Conservation (phyloP, 1,140 invertebrate genomes). For the Linepithema humile region DNA sequence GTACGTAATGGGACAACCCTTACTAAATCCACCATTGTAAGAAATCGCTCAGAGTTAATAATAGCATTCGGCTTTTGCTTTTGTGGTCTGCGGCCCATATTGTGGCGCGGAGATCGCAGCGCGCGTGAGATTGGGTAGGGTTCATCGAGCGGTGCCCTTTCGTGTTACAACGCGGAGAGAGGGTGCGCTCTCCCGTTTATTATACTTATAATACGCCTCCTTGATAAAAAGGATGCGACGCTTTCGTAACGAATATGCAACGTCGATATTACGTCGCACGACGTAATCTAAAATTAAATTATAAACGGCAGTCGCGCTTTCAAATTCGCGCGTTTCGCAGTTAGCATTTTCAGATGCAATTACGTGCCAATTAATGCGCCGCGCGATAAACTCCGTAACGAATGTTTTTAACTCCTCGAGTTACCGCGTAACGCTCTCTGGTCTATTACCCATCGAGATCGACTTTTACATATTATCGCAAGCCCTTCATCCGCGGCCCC, state of each 20-base stretch:
- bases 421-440: conserved; percentile 12
- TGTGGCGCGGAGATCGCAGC: conserved; percentile 68
- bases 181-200: conserved; percentile 44
- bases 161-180: conserved; percentile 35
- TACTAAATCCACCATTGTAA: conserved; percentile 77
- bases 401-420: conserved; percentile 29
- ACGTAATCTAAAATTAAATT: background rate
- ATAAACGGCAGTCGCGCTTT: conserved; percentile 1
- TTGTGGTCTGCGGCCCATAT: conserved; percentile 74
- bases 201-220: conserved; percentile 39
- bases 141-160: conserved; percentile 57
- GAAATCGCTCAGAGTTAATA: conserved; percentile 82
- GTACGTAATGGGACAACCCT: conserved; percentile 75
- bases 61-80: conserved; percentile 79
- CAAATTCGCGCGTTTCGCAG: background rate
- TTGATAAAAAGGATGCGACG: conserved; percentile 28
- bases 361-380: conserved; percentile 28
- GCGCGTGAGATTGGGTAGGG: conserved; percentile 61
- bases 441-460: conserved; percentile 42
- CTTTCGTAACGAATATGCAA: background rate
- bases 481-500: conserved; percentile 36
- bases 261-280: background rate
- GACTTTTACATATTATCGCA: conserved; percentile 18
- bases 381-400: conserved; percentile 22
- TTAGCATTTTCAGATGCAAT: conserved; percentile 18